Evolutionary conservation across 2,888 invertebrate genomes (phyloP).

Genomic region (Acanthoscelides obtectus): DNA sequence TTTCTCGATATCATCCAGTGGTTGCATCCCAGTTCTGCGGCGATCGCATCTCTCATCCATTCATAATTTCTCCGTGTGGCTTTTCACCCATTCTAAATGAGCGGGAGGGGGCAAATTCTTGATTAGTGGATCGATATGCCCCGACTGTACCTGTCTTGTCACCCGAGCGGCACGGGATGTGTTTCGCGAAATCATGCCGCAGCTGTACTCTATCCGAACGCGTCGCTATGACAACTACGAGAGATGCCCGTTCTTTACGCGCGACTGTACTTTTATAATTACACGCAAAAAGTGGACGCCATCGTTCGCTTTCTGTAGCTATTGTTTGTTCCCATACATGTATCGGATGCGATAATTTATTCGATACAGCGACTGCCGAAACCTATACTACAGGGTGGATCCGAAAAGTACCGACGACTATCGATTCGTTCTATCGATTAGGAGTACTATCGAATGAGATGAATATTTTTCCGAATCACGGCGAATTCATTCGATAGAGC

Average conservation of each 20-base stretch:
- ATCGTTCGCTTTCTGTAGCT: not conserved
- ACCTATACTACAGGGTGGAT: too few species aligned
- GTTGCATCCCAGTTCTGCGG: not conserved
- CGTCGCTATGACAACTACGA: conserved; percentile 46
- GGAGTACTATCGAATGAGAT: too few species aligned
- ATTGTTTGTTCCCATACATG: too few species aligned
- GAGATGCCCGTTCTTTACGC: conserved; percentile 43
- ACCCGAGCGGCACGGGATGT: conserved; percentile 32
- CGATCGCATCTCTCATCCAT: conserved; percentile 9
- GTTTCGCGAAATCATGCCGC: conserved; percentile 46
- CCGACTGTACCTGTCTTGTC: conserved; percentile 46
- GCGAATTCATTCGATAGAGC: too few species aligned
- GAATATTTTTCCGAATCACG: too few species aligned
- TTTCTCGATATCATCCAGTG: not conserved
- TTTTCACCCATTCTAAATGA: conserved; percentile 44
- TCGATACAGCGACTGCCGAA: not conserved
- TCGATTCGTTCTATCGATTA: too few species aligned
- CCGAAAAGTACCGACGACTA: too few species aligned
- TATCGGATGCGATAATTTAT: not conserved
- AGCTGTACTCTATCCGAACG: conserved; percentile 44
- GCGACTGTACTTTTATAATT: conserved; percentile 49
- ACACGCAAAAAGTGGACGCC: conserved; percentile 46
- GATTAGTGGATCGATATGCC: conserved; percentile 47
- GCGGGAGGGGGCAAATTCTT: conserved; percentile 43
- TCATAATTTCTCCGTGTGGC: conserved; percentile 28